Percentiles rank a stretch among this genome's conserved stretches.
Evolutionary conservation across 2,113 vertebrate species (phyloP).

Genomic region (Mormyrus lacerda): DNA sequence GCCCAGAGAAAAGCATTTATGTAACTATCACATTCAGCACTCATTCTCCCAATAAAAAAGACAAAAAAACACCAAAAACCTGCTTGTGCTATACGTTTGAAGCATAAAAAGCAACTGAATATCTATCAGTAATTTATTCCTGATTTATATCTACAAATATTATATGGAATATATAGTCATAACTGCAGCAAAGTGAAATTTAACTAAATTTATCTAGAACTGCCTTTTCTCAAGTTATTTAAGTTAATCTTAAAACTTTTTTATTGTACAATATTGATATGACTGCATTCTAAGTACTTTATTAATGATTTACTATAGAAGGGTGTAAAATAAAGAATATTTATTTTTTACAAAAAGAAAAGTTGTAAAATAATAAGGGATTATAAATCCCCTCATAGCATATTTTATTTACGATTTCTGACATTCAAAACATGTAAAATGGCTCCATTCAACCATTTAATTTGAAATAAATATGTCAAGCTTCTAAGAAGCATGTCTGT

Average conservation of each 20-base stretch:
- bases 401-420: constrained; percentile 42
- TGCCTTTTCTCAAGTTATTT: background rate
- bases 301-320: background rate
- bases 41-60: background rate
- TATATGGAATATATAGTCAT: background rate
- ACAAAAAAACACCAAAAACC: background rate
- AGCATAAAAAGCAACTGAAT: background rate
- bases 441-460: constrained; percentile 40
- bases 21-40: background rate
- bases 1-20: background rate
- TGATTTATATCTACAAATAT: background rate
- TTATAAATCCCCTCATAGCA: constrained; percentile 26
- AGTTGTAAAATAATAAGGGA: background rate
- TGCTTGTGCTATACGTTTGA: background rate
- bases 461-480: constrained; percentile 28
- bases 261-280: background rate
- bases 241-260: background rate
- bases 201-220: background rate
- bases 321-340: background rate
- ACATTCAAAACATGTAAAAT: constrained; percentile 42
- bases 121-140: background rate
- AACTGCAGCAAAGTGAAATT: background rate
- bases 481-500: constrained; percentile 31
- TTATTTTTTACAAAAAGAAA: background rate
- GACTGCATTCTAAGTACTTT: background rate